Conservation (phyloP, 2,797 vertebrate genomes). For the Enteromius radiatus region DNA sequence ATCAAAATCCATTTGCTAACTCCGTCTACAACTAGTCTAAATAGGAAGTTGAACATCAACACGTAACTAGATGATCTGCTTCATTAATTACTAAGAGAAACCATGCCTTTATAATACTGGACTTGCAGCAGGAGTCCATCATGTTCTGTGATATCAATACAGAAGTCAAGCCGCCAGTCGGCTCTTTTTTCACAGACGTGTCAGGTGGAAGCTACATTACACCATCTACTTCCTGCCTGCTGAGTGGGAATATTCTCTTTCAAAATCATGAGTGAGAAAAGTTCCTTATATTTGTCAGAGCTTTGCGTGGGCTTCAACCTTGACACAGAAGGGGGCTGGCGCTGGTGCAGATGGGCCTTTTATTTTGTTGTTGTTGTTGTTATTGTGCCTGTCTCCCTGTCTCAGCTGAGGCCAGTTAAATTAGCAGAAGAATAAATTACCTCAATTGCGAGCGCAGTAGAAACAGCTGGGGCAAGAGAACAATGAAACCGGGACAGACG, state of each 20-base stretch:
- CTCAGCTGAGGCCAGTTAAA: slow-evolving; percentile 79
- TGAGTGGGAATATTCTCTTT: slow-evolving; percentile 61
- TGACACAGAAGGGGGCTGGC: slow-evolving; percentile 65
- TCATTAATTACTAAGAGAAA: background rate
- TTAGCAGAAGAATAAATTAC: slow-evolving; percentile 80
- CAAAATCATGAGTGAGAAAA: slow-evolving; percentile 53
- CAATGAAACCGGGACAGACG: slow-evolving; percentile 63
- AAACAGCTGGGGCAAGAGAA: slow-evolving; percentile 78
- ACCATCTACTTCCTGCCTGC: slow-evolving; percentile 26
- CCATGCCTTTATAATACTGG: too few species aligned
- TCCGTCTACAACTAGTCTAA: background rate
- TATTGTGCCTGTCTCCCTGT: slow-evolving; percentile 69
- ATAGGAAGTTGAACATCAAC: background rate
- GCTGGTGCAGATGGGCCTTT: slow-evolving; percentile 70
- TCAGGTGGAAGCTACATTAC: slow-evolving; percentile 23
- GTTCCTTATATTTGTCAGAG: slow-evolving; percentile 69
- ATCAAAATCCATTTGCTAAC: background rate
- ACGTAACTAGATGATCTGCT: background rate
- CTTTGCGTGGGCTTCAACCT: slow-evolving; percentile 60
- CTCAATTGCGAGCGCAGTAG: slow-evolving; percentile 76
- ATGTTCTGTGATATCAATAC: slow-evolving; percentile 13
- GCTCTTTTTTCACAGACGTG: slow-evolving; percentile 22
- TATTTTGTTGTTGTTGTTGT: slow-evolving; percentile 68
- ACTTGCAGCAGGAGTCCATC: background rate
- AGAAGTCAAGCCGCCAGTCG: slow-evolving; percentile 27